Conservation (phyloP, 2,113 vertebrate species). For the human (Homo sapiens) region GRCh38 chr15:90198501-90199000, state of each 20-base stretch:
- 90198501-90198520: neutral
- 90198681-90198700: neutral
- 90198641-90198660: neutral
- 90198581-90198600: neutral
- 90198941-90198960: no score
- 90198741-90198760: neutral
- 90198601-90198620: neutral
- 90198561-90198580: neutral
- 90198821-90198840: neutral
- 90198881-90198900: no score
- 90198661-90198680: neutral
- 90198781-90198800: neutral
- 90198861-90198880: neutral
- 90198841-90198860: neutral
- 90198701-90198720: neutral
- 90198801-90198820: neutral
- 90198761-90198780: neutral
- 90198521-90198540: neutral
- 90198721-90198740: neutral
- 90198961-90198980: no score
- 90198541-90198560: neutral
- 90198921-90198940: no score
- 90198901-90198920: no score
- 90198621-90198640: neutral
- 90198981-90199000: no score